These are phyloP conservation scores for Mystacides longicornis DNA, from an alignment of 2,888 invertebrate genomes.

Conservation along the genomic window DNA sequence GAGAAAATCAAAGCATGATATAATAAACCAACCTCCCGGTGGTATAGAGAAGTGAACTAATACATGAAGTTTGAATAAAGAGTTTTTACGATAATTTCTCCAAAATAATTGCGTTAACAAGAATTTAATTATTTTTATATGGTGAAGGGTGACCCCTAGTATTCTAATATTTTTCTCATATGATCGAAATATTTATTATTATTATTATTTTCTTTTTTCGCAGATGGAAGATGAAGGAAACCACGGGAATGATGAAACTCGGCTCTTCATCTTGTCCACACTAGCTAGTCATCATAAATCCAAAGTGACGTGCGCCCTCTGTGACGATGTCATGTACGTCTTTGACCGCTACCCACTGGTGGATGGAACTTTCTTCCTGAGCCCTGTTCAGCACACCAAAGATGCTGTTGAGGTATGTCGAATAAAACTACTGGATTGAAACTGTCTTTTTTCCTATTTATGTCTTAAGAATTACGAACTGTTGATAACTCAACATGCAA, in stretches of 20 bases:
- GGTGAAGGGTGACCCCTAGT: too few relatives aligned
- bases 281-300: conserved; percentile 86
- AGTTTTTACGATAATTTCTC: too few relatives aligned
- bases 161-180: background rate
- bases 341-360: conserved; percentile 97
- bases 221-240: conserved; percentile 98
- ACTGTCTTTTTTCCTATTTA: too few relatives aligned
- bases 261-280: conserved; percentile 91
- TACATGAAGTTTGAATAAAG: too few relatives aligned
- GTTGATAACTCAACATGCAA: background rate
- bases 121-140: too few relatives aligned
- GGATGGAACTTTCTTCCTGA: conserved; percentile 96
- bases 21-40: too few relatives aligned
- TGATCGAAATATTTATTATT: too few relatives aligned
- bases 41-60: too few relatives aligned
- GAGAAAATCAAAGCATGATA: too few relatives aligned
- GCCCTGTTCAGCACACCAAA: conserved; percentile 84
- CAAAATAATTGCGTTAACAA: too few relatives aligned
- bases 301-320: conserved; percentile 78
- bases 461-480: background rate
- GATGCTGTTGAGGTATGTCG: conserved; percentile 80
- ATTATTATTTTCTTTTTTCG: conserved; percentile 34
- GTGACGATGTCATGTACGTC: conserved; percentile 82
- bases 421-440: too few relatives aligned
- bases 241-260: conserved; percentile 96